Evolutionary conservation across 2,888 invertebrate species (phyloP), one percentile per base, ranked within the genome.

Genomic region (Dyspetes luteomarginatus): DNA sequence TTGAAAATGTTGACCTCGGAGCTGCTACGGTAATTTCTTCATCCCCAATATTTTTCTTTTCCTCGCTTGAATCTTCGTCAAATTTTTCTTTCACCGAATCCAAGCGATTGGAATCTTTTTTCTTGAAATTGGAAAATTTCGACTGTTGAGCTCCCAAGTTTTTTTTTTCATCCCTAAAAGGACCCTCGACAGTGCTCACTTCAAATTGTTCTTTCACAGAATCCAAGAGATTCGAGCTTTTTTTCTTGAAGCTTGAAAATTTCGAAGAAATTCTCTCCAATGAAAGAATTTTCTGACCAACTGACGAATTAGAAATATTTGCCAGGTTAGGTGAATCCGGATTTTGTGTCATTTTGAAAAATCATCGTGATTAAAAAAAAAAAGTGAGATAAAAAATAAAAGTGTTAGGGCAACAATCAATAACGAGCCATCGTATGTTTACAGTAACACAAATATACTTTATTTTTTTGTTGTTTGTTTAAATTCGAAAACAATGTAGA

Each of bases 401-500:
- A 30, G 4, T 1, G 1, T 12, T 36, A n/a, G 36, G 30, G n/a
- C 9, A 36, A 5, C 9, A 41, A 43, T 36, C n/a, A 43, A 62
- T 9, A 60, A 67, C n/a, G 22, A 22, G 24, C 4, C 24, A 41
- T 12, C 15, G n/a, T 41, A 36, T 26, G 2, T 60, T 43, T 77
- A 81, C 81, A 68, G 81, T 81, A 81, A 81, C 81, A 81, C 81
- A 81, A 81, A 81, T 81, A 81, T 77, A 81, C 55, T 81, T 81
- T 77, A 81, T 81, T 81, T 55, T 17, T 55, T 28, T 41, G 17
- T 17, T 56, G 26, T 67, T 41, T 24, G 55, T 58, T 28, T 7
- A 28, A 77, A 77, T 77, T 48, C 68, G 55, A 81, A 79, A 81
- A 81, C 72, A 77, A 81, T 69, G 50, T 69, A 41, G 41, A 76